Conservation (phyloP, 2,797 vertebrate genomes). For the Alca torda region DNA sequence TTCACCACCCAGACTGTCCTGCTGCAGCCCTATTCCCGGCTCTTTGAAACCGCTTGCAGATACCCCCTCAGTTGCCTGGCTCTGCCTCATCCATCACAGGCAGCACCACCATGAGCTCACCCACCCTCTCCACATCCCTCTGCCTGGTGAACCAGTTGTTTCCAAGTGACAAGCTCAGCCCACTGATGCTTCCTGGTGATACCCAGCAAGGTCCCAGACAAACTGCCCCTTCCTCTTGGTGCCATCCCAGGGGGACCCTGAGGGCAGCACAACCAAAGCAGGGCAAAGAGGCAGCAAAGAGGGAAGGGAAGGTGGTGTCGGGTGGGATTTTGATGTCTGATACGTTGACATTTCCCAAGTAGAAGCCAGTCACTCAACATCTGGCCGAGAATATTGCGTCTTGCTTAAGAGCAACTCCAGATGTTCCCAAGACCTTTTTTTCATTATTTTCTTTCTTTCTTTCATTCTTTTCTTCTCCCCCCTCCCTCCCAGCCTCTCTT, state of each 20-base stretch:
- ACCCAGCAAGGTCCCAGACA: not conserved
- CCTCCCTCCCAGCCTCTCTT: conserved; percentile 6
- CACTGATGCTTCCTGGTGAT: accelerated
- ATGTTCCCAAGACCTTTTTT: conserved; percentile 62
- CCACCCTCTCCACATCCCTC: not conserved
- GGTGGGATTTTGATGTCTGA: conserved; percentile 23
- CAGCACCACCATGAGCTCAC: not conserved
- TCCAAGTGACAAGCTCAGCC: not conserved
- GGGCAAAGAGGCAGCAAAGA: not conserved
- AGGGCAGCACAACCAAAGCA: not conserved
- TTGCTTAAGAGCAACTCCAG: conserved; percentile 70
- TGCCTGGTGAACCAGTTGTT: not conserved
- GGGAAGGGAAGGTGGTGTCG: not conserved
- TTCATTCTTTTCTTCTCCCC: conserved; percentile 31
- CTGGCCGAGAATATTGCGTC: conserved; percentile 50
- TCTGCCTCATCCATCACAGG: not conserved
- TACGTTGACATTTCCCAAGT: conserved; percentile 45
- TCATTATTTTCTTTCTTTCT: conserved; percentile 65
- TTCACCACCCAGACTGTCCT: not conserved
- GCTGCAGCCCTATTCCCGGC: not conserved
- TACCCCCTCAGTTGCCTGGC: not conserved
- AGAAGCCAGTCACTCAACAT: conserved; percentile 60
- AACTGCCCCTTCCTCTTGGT: not conserved
- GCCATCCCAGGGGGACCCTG: not conserved
- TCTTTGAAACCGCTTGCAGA: not conserved